Conservation (phyloP, 2,113 vertebrate genomes). For the Scomber colias region DNA sequence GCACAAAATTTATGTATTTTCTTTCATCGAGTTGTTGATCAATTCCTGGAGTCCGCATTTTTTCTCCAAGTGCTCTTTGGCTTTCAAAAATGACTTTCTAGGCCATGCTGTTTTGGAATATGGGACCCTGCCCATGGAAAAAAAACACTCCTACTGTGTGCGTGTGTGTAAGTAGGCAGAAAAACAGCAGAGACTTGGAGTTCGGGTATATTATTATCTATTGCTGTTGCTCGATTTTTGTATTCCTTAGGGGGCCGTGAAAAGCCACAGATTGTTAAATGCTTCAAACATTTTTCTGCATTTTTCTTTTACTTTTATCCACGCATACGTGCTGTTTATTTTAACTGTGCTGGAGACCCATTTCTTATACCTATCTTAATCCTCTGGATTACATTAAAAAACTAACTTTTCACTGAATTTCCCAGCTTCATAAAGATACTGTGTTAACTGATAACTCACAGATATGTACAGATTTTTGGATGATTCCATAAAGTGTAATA, state of each 20-base stretch:
- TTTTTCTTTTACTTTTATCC: neutral
- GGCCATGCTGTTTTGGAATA: slow-evolving; percentile 24
- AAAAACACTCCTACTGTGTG: neutral
- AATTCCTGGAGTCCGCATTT: slow-evolving; percentile 19
- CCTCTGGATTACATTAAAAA: neutral
- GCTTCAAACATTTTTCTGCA: neutral
- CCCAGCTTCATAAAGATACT: neutral
- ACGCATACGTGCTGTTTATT: too few relatives aligned
- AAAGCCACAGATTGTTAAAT: neutral
- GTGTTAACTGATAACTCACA: slow-evolving; percentile 24
- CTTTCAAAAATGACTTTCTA: slow-evolving; percentile 34
- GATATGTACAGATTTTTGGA: neutral
- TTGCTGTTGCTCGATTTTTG: neutral
- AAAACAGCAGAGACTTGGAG: neutral
- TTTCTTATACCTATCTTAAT: neutral
- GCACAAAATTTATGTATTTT: slow-evolving; percentile 22
- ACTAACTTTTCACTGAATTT: slow-evolving; percentile 1
- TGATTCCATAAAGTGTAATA: slow-evolving; percentile 18
- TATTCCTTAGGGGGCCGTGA: neutral
- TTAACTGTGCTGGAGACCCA: too few relatives aligned
- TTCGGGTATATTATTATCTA: neutral
- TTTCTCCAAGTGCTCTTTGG: slow-evolving; percentile 39
- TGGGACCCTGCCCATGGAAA: slow-evolving; percentile 16
- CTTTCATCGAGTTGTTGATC: slow-evolving; percentile 5
- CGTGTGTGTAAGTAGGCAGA: neutral